phyloP scores from a whole-genome alignment of 1,140 invertebrate species.

The Helicoverpa armigera region DNA sequence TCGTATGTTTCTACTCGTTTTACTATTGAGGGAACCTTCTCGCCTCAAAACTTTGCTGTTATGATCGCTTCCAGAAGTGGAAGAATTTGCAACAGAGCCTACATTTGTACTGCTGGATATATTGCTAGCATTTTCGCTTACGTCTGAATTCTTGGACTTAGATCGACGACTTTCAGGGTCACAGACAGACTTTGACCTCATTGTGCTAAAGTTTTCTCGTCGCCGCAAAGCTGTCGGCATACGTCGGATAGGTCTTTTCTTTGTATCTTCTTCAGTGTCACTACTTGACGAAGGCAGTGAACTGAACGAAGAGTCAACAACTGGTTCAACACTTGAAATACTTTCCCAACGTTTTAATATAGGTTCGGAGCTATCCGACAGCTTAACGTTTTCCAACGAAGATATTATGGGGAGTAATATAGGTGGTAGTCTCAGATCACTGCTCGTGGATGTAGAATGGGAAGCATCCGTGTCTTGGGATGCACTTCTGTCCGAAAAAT shows the following conservation, averaged over 20 bases:
- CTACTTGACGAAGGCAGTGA: slow-evolving; percentile 85
- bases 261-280: slow-evolving; percentile 86
- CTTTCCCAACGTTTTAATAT: slow-evolving; percentile 85
- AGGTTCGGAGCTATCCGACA: slow-evolving; percentile 70
- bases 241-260: slow-evolving; percentile 74
- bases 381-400: slow-evolving; percentile 83
- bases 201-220: slow-evolving; percentile 78
- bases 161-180: slow-evolving; percentile 79
- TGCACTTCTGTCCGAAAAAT: slow-evolving; percentile 84
- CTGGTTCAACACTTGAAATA: slow-evolving; percentile 89
- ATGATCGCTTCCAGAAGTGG: slow-evolving; percentile 83
- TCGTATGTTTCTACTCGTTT: slow-evolving; percentile 86
- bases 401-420: slow-evolving; percentile 90
- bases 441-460: slow-evolving; percentile 85
- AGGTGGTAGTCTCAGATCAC: slow-evolving; percentile 89
- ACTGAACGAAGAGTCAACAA: slow-evolving; percentile 89
- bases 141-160: slow-evolving; percentile 76
- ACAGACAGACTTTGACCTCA: slow-evolving; percentile 84
- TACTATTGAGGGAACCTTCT: slow-evolving; percentile 76
- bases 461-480: slow-evolving; percentile 88
- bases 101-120: slow-evolving; percentile 79
- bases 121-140: slow-evolving; percentile 83
- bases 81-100: slow-evolving; percentile 80
- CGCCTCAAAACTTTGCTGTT: slow-evolving; percentile 73
- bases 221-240: slow-evolving; percentile 76